Evolutionary conservation across 2,888 invertebrate species (phyloP), one percentile per base, ranked within the genome.

Genomic region (Perizoma affinitatum): DNA sequence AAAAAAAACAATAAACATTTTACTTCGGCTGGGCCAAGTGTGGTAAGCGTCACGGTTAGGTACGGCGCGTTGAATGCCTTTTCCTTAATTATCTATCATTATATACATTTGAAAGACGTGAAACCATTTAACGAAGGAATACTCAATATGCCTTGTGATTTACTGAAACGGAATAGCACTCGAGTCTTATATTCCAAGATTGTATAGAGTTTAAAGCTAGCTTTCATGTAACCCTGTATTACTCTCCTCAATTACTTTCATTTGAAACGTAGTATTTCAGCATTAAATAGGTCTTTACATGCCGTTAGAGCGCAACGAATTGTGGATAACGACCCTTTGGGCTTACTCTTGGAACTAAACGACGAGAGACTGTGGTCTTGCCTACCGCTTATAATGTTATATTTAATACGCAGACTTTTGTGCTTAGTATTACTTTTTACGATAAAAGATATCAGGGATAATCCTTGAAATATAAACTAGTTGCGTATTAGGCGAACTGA

Each of bases 251-350:
- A 50, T 42, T 33, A 56, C 46, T 55, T 45, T 51, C 46, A 50
- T 51, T 40, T 34, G 50, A 53, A 65, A 55, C 55, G 53, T 65
- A 51, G 45, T 55, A 63, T 55, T 57, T 58, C 57, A 46, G 47
- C 45, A 54, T 58, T 54, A 54, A 63, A 62, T 52, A 72, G 67
- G 69, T 73, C 78, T 79, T 78, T 78, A 74, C 77, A 76, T 75
- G 69, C 69, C 74, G 73, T 78, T 78, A 77, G 73, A 54, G 65
- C 36, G 58, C 52, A 61, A 40, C 57, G 52, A 54, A 54, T 61
- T 59, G 67, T 63, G 61, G 61, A 58, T 63, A 61, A 65, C 58
- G 56, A 53, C 49, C 43, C 41, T 47, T 46, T 44, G 10, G 44
- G 44, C 44, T 44, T 44, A 44, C 44, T 44, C 22, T 8, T 10